These are phyloP conservation scores for Pangasianodon hypophthalmus DNA, from an alignment of 2,113 vertebrate species.

Conservation along the genomic window DNA sequence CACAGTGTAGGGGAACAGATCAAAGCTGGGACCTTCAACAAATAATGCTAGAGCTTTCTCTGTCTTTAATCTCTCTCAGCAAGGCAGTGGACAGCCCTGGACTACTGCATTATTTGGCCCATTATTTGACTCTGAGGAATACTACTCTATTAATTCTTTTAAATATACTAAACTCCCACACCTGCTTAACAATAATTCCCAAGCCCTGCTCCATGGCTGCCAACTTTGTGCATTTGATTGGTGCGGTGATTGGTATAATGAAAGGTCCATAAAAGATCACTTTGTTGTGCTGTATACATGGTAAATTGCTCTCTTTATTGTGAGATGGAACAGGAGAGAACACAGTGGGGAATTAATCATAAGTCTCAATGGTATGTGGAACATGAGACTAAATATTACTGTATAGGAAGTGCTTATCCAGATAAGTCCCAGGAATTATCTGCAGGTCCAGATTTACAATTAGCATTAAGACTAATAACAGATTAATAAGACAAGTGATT, in stretches of 20 bases:
- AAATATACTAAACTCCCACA: slow-evolving; percentile 46
- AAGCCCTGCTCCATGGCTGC: neutral
- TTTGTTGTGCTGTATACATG: neutral
- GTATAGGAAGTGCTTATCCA: neutral
- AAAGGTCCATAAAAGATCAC: slow-evolving; percentile 1
- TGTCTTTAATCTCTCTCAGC: slow-evolving; percentile 50
- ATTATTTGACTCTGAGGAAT: slow-evolving; percentile 32
- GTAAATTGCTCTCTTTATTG: slow-evolving; percentile 7
- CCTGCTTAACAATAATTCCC: slow-evolving; percentile 41
- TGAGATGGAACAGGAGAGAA: neutral
- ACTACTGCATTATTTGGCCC: slow-evolving; percentile 68
- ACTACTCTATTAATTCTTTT: slow-evolving; percentile 53
- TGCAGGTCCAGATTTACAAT: neutral
- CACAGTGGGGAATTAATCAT: neutral
- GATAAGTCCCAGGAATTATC: neutral
- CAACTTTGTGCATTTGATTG: neutral
- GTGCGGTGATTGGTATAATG: slow-evolving; percentile 3
- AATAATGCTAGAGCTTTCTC: slow-evolving; percentile 31
- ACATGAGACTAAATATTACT: neutral
- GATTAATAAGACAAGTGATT: neutral
- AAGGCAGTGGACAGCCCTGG: slow-evolving; percentile 64
- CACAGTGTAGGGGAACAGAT: slow-evolving; percentile 26
- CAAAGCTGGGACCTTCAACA: slow-evolving; percentile 31
- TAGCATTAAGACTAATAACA: neutral
- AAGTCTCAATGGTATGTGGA: neutral